A percentile compares a stretch with the other conserved stretches of the same genome.
These are phyloP conservation scores for Sorex maritimensis DNA, from an alignment of 2,797 vertebrate genomes.

Conservation along the genomic window DNA sequence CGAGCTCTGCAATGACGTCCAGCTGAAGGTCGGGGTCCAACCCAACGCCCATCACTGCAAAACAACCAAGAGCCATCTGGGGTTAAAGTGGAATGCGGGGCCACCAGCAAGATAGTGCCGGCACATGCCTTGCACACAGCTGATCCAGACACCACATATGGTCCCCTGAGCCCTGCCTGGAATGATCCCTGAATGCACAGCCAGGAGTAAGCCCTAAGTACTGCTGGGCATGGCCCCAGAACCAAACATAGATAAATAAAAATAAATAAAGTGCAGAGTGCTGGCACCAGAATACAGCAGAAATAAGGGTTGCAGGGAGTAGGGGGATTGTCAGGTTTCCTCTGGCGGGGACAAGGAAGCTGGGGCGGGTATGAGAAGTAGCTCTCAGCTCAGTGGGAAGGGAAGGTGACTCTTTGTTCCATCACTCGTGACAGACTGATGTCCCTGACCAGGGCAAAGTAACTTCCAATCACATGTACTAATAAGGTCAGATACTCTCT, in stretches of 20 bases:
- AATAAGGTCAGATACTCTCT: constrained; percentile 59
- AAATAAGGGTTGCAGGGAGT: too few relatives aligned
- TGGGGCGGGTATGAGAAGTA: background rate
- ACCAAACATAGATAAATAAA: too few relatives aligned
- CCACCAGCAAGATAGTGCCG: background rate
- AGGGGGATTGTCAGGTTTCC: too few relatives aligned
- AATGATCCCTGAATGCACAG: too few relatives aligned
- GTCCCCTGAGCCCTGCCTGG: too few relatives aligned
- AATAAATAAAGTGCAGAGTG: too few relatives aligned
- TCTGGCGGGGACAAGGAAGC: background rate
- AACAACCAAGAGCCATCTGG: constrained; percentile 72
- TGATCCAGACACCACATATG: too few relatives aligned
- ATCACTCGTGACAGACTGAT: background rate
- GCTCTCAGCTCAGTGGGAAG: background rate
- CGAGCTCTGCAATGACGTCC: constrained; percentile 96
- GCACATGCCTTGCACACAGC: too few relatives aligned
- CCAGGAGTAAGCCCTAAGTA: too few relatives aligned
- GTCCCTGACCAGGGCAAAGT: background rate
- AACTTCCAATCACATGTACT: constrained; percentile 63
- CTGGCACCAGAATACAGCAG: too few relatives aligned
- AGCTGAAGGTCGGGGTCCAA: constrained; percentile 96
- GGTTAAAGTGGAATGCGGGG: constrained; percentile 69
- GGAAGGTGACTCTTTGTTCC: background rate
- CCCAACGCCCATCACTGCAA: constrained; percentile 94
- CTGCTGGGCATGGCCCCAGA: too few relatives aligned